Evolutionary conservation across 1,140 invertebrate genomes (phyloP).

Genomic region (Aleiodes sp.): DNA sequence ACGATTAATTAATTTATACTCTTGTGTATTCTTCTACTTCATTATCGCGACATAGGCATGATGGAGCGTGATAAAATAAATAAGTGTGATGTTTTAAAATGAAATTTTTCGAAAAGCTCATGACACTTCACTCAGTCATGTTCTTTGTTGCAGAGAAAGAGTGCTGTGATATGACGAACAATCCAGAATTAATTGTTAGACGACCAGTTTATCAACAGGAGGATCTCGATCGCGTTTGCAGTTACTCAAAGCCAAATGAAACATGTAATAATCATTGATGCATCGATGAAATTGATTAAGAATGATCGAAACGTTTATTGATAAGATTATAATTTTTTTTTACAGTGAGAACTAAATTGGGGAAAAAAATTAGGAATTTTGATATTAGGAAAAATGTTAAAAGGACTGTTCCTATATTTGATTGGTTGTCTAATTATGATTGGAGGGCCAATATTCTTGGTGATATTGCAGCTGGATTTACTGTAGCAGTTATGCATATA

Average conservation of each 20-base stretch:
- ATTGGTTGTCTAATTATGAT: conserved; percentile 69
- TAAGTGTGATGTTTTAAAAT: not conserved
- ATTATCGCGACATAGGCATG: no score
- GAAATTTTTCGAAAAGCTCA: not conserved
- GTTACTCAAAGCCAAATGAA: conserved; percentile 2
- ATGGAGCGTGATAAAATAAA: no score
- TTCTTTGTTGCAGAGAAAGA: not conserved
- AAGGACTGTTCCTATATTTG: conserved; percentile 64
- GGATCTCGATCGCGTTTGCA: conserved; percentile 19
- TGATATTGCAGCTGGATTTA: conserved; percentile 72
- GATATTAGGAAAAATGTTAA: conserved; percentile 46
- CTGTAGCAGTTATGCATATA: conserved; percentile 82
- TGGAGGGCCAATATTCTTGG: conserved; percentile 66
- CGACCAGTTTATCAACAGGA: conserved; percentile 32
- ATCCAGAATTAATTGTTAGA: conserved; percentile 18
- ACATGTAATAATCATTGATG: conserved; percentile 13
- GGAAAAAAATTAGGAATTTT: conserved; percentile 46
- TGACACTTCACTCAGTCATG: not conserved
- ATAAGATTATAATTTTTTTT: conserved; percentile 12
- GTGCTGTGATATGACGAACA: conserved; percentile 20
- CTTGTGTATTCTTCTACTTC: no score
- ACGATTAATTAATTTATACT: no score
- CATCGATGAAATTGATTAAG: conserved; percentile 5
- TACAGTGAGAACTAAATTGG: conserved; percentile 45
- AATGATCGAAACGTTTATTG: not conserved